Conservation (phyloP, 1,140 invertebrate genomes). For the Rhopalosiphum padi region DNA sequence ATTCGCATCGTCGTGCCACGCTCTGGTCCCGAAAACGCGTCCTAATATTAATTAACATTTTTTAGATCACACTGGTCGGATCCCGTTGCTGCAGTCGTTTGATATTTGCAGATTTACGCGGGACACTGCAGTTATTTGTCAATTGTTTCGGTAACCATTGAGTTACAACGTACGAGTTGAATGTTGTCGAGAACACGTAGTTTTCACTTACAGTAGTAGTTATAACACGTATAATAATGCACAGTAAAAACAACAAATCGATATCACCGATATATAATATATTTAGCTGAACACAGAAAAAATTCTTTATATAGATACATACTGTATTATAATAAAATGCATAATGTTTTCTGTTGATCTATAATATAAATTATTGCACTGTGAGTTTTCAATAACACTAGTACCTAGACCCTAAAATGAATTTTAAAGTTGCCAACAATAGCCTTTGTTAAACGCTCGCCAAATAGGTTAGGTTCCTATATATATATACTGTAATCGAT, state of each 20-base stretch:
- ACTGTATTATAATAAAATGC: no score
- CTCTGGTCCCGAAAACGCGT: not conserved
- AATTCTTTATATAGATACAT: not conserved
- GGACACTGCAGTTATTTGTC: no score
- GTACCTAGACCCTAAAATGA: slow-evolving; percentile 13
- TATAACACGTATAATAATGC: not conserved
- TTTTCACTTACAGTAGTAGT: no score
- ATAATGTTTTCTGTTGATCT: not conserved
- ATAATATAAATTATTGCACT: not conserved
- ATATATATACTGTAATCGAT: not conserved
- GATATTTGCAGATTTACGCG: no score
- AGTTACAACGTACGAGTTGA: no score
- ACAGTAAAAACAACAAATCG: no score
- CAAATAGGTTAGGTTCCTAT: slow-evolving; percentile 15
- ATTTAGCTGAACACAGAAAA: not conserved
- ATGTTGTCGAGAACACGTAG: no score
- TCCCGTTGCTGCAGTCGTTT: no score
- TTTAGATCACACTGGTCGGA: not conserved
- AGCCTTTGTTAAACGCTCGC: not conserved
- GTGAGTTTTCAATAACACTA: not conserved
- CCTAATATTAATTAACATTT: not conserved
- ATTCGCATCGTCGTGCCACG: not conserved
- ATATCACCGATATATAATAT: not conserved
- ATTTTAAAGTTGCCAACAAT: slow-evolving; percentile 12
- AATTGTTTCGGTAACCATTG: no score